These are phyloP conservation scores for Gorsachius magnificus DNA, from an alignment of 2,797 vertebrate species.

Conservation along the genomic window DNA sequence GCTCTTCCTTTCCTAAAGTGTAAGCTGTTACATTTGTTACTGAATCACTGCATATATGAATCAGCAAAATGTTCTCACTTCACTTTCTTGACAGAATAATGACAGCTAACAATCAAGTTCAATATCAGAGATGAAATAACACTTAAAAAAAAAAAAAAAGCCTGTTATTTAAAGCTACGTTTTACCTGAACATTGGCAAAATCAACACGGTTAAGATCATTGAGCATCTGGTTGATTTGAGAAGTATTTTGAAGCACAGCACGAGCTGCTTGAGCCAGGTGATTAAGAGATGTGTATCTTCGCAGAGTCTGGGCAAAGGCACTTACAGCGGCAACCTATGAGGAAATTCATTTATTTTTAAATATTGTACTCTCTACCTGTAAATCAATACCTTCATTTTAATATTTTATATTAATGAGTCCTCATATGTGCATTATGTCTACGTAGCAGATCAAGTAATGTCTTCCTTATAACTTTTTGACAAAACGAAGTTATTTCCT, in stretches of 20 bases:
- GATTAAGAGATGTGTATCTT: conserved; percentile 87
- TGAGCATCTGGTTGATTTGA: conserved; percentile 87
- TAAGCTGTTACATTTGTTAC: not conserved
- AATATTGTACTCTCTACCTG: not conserved
- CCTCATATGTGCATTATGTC: conserved; percentile 2
- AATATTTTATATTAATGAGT: not conserved
- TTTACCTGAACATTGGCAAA: conserved; percentile 87
- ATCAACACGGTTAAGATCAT: conserved; percentile 85
- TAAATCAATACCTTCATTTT: not conserved
- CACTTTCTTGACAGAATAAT: not conserved
- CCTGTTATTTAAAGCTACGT: not conserved
- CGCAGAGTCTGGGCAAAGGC: conserved; percentile 88
- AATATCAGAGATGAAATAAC: not conserved
- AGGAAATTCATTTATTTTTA: conserved; percentile 6
- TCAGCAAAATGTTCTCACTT: not conserved
- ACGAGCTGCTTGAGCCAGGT: conserved; percentile 85
- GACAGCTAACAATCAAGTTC: not conserved
- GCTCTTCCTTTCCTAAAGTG: not conserved
- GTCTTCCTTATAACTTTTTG: not conserved
- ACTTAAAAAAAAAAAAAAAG: not conserved
- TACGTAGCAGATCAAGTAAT: not conserved
- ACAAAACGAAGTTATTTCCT: not conserved
- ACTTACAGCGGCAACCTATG: conserved; percentile 86
- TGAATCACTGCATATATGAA: not conserved
- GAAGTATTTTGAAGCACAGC: conserved; percentile 85